Evolutionary conservation across 92 coral and sea anemone genomes (phyloP).

Genomic region (Zoanthus sansibaricus): DNA sequence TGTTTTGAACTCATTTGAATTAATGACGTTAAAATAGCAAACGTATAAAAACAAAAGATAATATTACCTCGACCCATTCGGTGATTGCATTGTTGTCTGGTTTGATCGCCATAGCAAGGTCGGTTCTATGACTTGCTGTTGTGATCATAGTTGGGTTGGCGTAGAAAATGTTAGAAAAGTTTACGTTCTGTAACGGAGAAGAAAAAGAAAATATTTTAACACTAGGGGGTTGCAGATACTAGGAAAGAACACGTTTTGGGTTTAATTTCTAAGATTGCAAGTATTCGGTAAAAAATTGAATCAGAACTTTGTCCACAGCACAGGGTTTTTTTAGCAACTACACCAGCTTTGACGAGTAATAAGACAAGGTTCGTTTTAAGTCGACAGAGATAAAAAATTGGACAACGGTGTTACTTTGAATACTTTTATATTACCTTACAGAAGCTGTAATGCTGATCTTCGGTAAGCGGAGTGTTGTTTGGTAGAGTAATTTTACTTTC

Average conservation of each 20-base stretch:
- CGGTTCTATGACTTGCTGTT: conserved; percentile 65
- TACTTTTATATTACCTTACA: conserved; percentile 61
- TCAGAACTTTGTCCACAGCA: too few relatives aligned
- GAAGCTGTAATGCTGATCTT: conserved; percentile 58
- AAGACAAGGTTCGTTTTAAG: not conserved
- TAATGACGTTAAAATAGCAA: too few relatives aligned
- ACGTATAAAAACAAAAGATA: too few relatives aligned
- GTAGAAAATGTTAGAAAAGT: conserved; percentile 64
- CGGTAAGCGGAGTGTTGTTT: conserved; percentile 44
- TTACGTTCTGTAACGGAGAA: conserved; percentile 47
- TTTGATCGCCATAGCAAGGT: conserved; percentile 59
- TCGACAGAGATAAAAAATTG: not conserved
- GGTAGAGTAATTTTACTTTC: conserved; percentile 51
- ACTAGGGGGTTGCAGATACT: not conserved
- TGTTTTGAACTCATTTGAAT: too few relatives aligned
- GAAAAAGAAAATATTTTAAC: not conserved
- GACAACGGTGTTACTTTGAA: not conserved
- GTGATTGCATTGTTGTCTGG: conserved; percentile 76
- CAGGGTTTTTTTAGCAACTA: too few relatives aligned
- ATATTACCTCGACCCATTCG: conserved; percentile 72
- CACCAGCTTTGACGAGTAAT: too few relatives aligned
- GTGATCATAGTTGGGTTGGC: conserved; percentile 76
- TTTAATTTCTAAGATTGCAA: too few relatives aligned
- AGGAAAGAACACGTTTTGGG: too few relatives aligned
- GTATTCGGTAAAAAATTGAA: too few relatives aligned